Conservation (phyloP, 2,797 vertebrate genomes). For the Nannoperca australis region DNA sequence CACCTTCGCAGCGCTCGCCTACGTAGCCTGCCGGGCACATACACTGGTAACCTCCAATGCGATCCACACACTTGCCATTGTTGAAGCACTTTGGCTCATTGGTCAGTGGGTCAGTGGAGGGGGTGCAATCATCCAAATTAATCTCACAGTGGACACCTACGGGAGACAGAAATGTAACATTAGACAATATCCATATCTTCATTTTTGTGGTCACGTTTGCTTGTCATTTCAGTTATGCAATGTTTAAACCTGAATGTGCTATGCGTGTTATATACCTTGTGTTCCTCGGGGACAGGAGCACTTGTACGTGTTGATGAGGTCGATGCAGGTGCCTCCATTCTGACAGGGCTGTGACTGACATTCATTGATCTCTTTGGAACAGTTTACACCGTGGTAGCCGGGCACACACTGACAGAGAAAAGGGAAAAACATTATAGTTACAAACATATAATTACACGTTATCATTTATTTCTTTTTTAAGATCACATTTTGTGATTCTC, state of each 20-base stretch:
- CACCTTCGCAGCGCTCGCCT: conserved; percentile 97
- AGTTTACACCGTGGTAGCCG: conserved; percentile 96
- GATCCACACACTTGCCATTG: conserved; percentile 94
- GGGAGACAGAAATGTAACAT: neutral
- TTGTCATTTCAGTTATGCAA: too few species aligned
- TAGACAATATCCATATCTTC: neutral
- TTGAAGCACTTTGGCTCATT: conserved; percentile 97
- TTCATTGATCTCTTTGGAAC: conserved; percentile 96
- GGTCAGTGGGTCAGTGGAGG: conserved; percentile 88
- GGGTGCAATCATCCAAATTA: conserved; percentile 96
- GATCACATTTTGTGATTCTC: neutral
- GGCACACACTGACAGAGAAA: conserved; percentile 88
- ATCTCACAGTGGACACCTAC: conserved; percentile 98
- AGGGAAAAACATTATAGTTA: neutral
- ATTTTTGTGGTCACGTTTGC: neutral
- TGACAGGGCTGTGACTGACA: conserved; percentile 97
- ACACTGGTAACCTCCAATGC: conserved; percentile 95
- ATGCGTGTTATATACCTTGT: conserved; percentile 89
- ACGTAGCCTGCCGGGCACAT: conserved; percentile 94
- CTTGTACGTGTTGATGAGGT: conserved; percentile 98
- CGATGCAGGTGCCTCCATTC: conserved; percentile 96
- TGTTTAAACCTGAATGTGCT: neutral
- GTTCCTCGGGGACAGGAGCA: conserved; percentile 98
- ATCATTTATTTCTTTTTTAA: neutral
- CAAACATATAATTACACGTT: too few species aligned